A percentile compares a stretch with the other conserved stretches of the same genome.
These are phyloP conservation scores for human (Homo sapiens) DNA, from an alignment of 2,113 vertebrate species.

Conservation along the genomic window DNA sequence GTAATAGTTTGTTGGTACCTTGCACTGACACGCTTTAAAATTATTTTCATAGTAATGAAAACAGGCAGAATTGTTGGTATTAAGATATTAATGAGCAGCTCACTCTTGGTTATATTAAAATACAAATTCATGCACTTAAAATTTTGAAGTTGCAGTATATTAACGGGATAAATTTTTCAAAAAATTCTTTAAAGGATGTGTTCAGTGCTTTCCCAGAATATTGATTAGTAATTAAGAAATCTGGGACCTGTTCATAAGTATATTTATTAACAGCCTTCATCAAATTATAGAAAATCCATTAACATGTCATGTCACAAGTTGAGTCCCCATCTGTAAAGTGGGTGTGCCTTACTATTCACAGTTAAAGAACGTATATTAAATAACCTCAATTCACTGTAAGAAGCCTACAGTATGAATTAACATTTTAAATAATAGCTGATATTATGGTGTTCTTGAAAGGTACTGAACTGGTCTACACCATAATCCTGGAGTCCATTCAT, in stretches of 20 bases:
- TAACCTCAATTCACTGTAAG: background rate
- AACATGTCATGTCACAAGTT: background rate
- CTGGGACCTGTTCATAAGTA: conserved; percentile 15
- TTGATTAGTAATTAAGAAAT: conserved; percentile 38
- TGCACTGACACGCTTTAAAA: background rate
- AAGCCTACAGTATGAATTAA: background rate
- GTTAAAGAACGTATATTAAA: conserved; percentile 36
- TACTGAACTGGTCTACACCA: background rate
- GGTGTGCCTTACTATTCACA: background rate
- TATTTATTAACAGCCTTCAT: conserved; percentile 31
- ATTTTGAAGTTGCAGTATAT: background rate
- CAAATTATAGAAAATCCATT: background rate
- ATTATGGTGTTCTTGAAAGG: background rate
- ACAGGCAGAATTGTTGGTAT: background rate
- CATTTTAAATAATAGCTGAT: background rate
- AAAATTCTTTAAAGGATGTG: background rate
- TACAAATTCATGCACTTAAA: background rate
- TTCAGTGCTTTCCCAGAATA: conserved; percentile 10
- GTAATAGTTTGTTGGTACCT: background rate
- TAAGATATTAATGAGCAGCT: background rate
- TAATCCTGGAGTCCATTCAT: background rate
- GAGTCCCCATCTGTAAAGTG: background rate
- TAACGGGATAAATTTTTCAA: conserved; percentile 37
- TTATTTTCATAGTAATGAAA: conserved; percentile 35
- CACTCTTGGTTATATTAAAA: background rate